phyloP scores from a whole-genome alignment of 2,797 vertebrate genomes.

The Hafferia zeledoni region DNA sequence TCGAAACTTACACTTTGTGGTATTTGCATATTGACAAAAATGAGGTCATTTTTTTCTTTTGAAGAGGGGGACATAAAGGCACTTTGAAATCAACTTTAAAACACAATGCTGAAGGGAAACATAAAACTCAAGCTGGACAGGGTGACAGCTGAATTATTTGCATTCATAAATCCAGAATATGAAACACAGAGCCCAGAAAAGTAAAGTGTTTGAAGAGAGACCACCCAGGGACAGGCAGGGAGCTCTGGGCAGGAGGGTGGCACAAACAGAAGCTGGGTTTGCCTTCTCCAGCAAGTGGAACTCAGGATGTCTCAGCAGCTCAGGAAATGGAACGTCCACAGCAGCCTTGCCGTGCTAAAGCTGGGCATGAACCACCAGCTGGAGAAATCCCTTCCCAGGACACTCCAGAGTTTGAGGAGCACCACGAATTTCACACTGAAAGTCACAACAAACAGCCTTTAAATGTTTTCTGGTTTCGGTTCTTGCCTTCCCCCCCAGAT shows the following conservation, averaged over 20 bases:
- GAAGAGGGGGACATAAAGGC: background rate
- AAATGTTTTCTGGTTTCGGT: background rate
- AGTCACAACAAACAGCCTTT: background rate
- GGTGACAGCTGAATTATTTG: background rate
- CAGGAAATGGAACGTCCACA: background rate
- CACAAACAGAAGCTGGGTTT: background rate
- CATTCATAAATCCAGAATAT: background rate
- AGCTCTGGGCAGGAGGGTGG: background rate
- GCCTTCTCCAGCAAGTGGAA: background rate
- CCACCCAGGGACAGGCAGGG: background rate
- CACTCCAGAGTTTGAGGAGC: background rate
- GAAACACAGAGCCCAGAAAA: background rate
- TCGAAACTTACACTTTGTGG: accelerated
- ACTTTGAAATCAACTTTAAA: background rate
- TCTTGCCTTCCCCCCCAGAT: background rate
- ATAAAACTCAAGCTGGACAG: background rate
- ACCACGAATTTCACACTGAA: background rate
- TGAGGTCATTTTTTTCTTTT: background rate
- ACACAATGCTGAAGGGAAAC: background rate
- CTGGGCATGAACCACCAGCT: accelerated
- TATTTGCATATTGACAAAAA: background rate
- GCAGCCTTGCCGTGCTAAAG: accelerated
- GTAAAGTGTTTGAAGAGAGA: background rate
- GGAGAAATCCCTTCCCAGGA: background rate
- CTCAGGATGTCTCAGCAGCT: background rate